A percentile compares a stretch with the other conserved stretches of the same genome.
Evolutionary conservation across 2,888 invertebrate genomes (phyloP).

Genomic region (Petrolisthes cinctipes): DNA sequence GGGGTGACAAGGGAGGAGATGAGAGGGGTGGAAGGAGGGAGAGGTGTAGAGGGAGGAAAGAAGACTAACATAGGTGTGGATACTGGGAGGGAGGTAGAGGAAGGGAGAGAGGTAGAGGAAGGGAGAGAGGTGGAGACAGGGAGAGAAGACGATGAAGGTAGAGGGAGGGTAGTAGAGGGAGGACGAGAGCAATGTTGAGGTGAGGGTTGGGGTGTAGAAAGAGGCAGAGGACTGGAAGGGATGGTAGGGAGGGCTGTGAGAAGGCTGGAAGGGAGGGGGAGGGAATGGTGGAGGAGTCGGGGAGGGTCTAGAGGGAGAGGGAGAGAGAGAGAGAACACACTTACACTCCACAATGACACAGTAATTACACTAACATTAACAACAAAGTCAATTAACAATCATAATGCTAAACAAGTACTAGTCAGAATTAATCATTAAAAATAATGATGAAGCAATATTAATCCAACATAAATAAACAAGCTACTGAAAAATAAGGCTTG

Average conservation of each 20-base stretch:
- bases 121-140: background rate
- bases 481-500: too few species aligned
- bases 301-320: background rate
- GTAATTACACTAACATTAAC: background rate
- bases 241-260: background rate
- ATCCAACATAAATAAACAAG: too few species aligned
- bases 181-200: slow-evolving; percentile 12
- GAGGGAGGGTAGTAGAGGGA: slow-evolving; percentile 15
- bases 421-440: too few species aligned
- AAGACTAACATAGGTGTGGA: background rate
- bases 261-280: slow-evolving; percentile 1
- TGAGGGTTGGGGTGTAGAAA: background rate
- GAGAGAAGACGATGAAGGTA: background rate
- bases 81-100: background rate
- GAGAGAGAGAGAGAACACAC: slow-evolving; percentile 11
- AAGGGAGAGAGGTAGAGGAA: background rate
- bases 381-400: background rate
- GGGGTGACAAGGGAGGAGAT: background rate
- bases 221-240: background rate
- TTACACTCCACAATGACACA: background rate
- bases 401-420: too few species aligned
- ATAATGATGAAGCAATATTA: too few species aligned
- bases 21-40: background rate
- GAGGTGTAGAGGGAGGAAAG: background rate
- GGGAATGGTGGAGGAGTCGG: background rate